Evolutionary conservation across 2,888 invertebrate genomes (phyloP).

Genomic region (Gerosis bhagava): DNA sequence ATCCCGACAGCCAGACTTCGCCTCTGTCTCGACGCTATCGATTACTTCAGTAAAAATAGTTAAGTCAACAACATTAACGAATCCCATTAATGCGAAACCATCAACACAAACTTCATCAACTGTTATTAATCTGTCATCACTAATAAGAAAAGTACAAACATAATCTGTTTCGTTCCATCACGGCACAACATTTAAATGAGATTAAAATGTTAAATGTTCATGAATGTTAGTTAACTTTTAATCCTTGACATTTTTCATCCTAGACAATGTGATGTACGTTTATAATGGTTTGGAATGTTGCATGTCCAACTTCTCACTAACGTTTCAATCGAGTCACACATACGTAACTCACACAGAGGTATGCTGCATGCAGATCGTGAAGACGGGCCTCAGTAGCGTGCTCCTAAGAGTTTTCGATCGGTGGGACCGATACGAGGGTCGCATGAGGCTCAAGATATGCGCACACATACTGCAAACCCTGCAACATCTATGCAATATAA

Average conservation of each 20-base stretch:
- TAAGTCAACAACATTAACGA: constrained; percentile 45
- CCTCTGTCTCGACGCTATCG: constrained; percentile 85
- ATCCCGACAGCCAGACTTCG: constrained; percentile 84
- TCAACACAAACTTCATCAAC: neutral
- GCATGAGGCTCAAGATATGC: constrained; percentile 83
- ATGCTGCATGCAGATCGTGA: constrained; percentile 85
- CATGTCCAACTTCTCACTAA: constrained; percentile 25
- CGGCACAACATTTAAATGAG: too few relatives aligned
- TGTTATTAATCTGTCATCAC: constrained; percentile 17
- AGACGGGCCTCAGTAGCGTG: constrained; percentile 81
- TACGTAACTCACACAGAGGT: constrained; percentile 80
- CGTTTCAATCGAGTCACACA: constrained; percentile 57
- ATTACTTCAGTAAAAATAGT: constrained; percentile 87
- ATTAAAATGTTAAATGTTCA: too few relatives aligned
- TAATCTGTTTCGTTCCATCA: neutral
- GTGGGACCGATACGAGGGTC: constrained; percentile 85
- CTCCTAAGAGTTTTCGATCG: constrained; percentile 84
- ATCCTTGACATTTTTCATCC: too few relatives aligned
- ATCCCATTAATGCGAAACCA: too few relatives aligned
- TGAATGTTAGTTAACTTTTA: too few relatives aligned
- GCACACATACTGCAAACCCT: constrained; percentile 82
- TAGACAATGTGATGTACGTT: too few relatives aligned
- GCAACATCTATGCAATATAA: constrained; percentile 83
- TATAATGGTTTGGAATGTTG: too few relatives aligned
- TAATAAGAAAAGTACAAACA: too few relatives aligned